Conservation (phyloP, 2,888 invertebrate genomes). For the Sphaerophoria taeniata region DNA sequence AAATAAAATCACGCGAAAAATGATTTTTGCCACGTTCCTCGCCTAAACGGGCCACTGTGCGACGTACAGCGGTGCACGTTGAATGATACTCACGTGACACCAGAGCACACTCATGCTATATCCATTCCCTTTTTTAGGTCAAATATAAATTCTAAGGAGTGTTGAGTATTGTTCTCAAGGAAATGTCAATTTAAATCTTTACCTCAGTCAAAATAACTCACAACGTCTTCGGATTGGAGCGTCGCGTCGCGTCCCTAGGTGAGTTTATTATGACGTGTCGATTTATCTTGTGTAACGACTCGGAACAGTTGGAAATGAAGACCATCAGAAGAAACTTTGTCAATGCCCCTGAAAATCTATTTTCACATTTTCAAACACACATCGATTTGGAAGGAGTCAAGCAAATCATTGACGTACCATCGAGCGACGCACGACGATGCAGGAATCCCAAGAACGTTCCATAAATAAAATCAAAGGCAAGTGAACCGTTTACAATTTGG, state of each 20-base stretch:
- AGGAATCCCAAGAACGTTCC: conserved; percentile 46
- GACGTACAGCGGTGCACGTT: not conserved
- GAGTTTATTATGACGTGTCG: conserved; percentile 50
- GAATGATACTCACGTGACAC: conserved; percentile 45
- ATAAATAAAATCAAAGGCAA: conserved; percentile 37
- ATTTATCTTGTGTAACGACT: conserved; percentile 59
- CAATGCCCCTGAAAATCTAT: conserved; percentile 69
- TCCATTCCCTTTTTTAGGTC: conserved; percentile 66
- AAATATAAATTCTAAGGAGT: conserved; percentile 40
- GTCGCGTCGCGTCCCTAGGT: not conserved
- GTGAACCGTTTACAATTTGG: conserved; percentile 15
- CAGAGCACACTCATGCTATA: conserved; percentile 16
- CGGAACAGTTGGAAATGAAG: conserved; percentile 20
- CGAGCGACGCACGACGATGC: conserved; percentile 18
- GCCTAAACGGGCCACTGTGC: too few relatives aligned
- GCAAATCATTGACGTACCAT: conserved; percentile 60
- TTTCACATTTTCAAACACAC: conserved; percentile 42
- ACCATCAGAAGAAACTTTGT: conserved; percentile 34
- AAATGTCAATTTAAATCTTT: conserved; percentile 50
- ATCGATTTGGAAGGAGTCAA: conserved; percentile 23
- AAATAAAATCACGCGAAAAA: too few relatives aligned
- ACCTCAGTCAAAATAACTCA: conserved; percentile 39
- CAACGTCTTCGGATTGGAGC: not conserved
- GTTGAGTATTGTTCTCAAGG: conserved; percentile 20
- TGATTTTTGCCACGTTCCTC: too few relatives aligned